Evolutionary conservation across 1,140 invertebrate genomes (phyloP), one percentile per base, ranked within the genome.

Genomic region (Drosophila prosaltans): DNA sequence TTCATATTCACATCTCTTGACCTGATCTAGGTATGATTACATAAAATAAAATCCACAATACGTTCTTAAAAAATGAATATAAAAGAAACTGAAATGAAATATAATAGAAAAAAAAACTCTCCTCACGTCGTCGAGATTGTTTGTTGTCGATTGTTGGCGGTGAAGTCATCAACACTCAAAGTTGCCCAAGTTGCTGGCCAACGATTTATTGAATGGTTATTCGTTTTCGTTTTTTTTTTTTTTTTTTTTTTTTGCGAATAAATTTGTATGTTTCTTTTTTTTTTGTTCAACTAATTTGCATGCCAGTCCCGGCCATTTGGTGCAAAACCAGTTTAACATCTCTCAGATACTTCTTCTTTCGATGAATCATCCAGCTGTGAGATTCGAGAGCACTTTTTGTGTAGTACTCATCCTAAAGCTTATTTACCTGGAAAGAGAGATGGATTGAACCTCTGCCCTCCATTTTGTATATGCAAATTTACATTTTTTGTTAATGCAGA

Each of bases 141-240:
- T 36, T 7, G 32, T 36, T 7, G 32, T 67, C 45, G 9, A 21
- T 51, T 51, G 65, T 64, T 8, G 48, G 40, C 32, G 84, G 84
- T 88, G 83, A 88, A 88, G 83, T 88, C 83, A 88, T 88, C 83
- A 72, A 72, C 84, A 77, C 67, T 48, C 45, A 48, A 48, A 16
- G 71, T 80, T 64, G 69, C 39, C 67, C 24, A 65, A 36, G 57
- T 64, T 51, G 71, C 40, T 72, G 72, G 65, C 62, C 65, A 62
- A 58, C 66, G 65, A 81, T 79, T 82, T 80, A 71, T 84, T 55
- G 64, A 81, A 73, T 55, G 58, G 51, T 26, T 30, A 54, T 51
- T 41, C 54, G 5, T 30, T n/a, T 61, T 57, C 32, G 32, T 36
- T 36, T 36, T 36, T 36, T 36, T 36, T 36, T 36, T 7, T 36